These are phyloP conservation scores for Zonotrichia leucophrys DNA, from an alignment of 2,113 vertebrate genomes.

Conservation along the genomic window DNA sequence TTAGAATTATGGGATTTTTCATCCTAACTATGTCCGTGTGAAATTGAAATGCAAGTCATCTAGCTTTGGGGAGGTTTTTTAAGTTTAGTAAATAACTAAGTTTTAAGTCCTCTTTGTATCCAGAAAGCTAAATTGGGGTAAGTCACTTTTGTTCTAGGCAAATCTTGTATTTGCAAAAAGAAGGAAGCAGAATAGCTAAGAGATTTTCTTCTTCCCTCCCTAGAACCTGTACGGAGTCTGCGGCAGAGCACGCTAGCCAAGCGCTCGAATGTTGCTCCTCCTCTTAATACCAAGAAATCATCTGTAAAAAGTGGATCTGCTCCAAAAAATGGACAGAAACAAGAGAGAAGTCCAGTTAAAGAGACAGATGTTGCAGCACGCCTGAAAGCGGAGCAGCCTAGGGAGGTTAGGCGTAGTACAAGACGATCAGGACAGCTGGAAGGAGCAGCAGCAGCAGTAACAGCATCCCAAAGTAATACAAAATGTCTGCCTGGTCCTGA, in stretches of 20 bases:
- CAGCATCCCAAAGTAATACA: slow-evolving; percentile 44
- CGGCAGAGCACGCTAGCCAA: slow-evolving; percentile 80
- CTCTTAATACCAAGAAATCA: slow-evolving; percentile 66
- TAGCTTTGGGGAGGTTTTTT: neutral
- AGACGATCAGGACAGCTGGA: slow-evolving; percentile 56
- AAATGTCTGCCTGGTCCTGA: slow-evolving; percentile 48
- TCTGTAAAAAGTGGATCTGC: slow-evolving; percentile 69
- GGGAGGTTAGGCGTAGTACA: slow-evolving; percentile 64
- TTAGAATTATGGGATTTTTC: neutral
- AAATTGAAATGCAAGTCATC: neutral
- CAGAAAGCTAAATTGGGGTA: neutral
- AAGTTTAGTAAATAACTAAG: neutral
- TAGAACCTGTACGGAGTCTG: slow-evolving; percentile 76
- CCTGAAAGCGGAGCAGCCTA: slow-evolving; percentile 56
- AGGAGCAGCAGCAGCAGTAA: neutral
- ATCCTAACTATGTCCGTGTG: neutral
- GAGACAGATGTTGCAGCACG: slow-evolving; percentile 59
- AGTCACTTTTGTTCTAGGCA: neutral
- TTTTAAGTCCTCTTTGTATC: neutral
- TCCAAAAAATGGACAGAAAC: slow-evolving; percentile 71
- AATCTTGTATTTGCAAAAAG: neutral
- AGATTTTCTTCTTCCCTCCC: slow-evolving; percentile 48
- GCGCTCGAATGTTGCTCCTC: slow-evolving; percentile 67
- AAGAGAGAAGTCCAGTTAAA: slow-evolving; percentile 73
- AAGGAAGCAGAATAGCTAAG: slow-evolving; percentile 34